These are phyloP conservation scores for Apoda limacodes DNA, from an alignment of 2,888 invertebrate species.

Conservation along the genomic window DNA sequence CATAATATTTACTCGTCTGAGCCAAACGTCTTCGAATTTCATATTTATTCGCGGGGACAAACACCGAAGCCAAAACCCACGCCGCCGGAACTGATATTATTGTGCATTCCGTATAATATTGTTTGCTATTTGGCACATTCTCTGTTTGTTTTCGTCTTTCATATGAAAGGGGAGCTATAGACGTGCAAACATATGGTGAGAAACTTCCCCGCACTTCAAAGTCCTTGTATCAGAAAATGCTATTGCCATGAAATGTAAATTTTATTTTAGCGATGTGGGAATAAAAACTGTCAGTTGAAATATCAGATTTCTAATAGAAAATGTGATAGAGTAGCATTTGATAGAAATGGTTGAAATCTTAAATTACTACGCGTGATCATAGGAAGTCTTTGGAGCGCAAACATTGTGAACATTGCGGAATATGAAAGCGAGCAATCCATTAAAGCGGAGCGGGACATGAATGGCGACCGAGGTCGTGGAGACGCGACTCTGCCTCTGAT, in stretches of 20 bases:
- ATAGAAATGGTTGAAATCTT: not conserved
- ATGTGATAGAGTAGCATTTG: not conserved
- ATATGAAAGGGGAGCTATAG: conserved; percentile 67
- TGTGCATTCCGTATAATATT: conserved; percentile 71
- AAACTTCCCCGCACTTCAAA: conserved; percentile 41
- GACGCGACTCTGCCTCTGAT: conserved; percentile 61
- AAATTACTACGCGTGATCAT: conserved; percentile 54
- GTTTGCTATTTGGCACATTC: conserved; percentile 71
- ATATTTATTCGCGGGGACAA: conserved; percentile 68
- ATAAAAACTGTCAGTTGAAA: not conserved
- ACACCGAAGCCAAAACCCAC: conserved; percentile 45
- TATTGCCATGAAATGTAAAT: conserved; percentile 48
- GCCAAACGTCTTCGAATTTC: conserved; percentile 64
- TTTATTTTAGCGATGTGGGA: conserved; percentile 29
- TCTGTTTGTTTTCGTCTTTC: conserved; percentile 67
- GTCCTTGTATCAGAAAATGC: conserved; percentile 51
- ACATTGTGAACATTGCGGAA: conserved; percentile 51
- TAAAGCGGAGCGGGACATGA: conserved; percentile 52
- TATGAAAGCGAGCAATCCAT: conserved; percentile 68
- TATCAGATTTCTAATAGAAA: conserved; percentile 21
- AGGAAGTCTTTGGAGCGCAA: conserved; percentile 54
- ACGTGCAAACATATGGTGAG: conserved; percentile 60
- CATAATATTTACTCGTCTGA: conserved; percentile 63
- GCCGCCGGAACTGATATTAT: conserved; percentile 67
- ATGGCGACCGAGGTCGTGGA: conserved; percentile 40